phyloP scores from a whole-genome alignment of 2,113 vertebrate species.

The Sylvilagus bachmani region DNA sequence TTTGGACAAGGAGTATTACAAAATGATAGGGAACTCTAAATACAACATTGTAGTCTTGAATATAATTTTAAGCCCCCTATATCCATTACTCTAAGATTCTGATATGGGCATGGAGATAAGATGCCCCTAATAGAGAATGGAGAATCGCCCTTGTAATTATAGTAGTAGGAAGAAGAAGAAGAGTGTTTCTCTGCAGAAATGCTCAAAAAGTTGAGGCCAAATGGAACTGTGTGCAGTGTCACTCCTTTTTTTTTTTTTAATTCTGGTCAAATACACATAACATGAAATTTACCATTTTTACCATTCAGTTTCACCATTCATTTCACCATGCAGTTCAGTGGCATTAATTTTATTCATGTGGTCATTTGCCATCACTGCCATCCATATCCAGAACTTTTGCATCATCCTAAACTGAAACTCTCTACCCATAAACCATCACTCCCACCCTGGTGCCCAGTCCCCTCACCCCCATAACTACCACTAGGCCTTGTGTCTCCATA shows the following conservation, averaged over 20 bases:
- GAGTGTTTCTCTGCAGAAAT: background rate
- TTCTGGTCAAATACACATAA: background rate
- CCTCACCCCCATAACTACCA: background rate
- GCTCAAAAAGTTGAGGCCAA: slow-evolving; percentile 1
- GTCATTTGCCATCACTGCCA: too few species aligned
- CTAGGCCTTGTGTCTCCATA: background rate
- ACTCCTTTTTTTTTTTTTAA: background rate
- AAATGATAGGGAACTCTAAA: background rate
- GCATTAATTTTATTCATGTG: background rate
- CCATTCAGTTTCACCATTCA: background rate
- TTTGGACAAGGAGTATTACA: background rate
- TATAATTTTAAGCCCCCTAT: background rate
- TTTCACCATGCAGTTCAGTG: background rate
- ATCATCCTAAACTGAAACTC: background rate
- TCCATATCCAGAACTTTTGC: background rate
- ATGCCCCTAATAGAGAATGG: background rate
- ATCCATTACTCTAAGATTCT: background rate
- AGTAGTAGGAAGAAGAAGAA: background rate
- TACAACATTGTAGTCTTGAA: background rate
- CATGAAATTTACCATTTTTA: background rate
- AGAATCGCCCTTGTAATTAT: background rate
- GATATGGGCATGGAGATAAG: background rate
- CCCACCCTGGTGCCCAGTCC: fast-evolving
- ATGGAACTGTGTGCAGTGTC: background rate
- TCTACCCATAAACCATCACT: background rate